Evolutionary conservation across 2,797 vertebrate species (phyloP).

Genomic region (Rhinichthys osculus): DNA sequence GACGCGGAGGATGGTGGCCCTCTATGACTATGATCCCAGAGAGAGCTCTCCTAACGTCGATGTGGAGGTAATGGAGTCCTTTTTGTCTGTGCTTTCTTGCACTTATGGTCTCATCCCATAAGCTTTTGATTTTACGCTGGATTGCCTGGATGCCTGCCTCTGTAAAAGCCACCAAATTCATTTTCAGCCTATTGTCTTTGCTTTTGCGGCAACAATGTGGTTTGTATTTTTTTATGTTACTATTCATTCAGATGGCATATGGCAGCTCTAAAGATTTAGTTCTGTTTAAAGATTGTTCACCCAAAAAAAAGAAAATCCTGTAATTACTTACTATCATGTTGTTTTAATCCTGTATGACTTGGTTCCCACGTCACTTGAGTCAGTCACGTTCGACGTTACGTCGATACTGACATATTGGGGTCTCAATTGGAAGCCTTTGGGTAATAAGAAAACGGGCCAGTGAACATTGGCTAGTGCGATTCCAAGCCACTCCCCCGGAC

Average conservation of each 20-base stretch:
- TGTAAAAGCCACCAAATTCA: background rate
- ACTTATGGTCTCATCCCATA: background rate
- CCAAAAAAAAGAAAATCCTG: background rate
- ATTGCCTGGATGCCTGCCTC: slow-evolving; percentile 30
- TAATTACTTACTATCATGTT: background rate
- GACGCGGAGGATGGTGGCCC: slow-evolving; percentile 91
- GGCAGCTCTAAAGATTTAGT: background rate
- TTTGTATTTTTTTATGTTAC: slow-evolving; percentile 3
- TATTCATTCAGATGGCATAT: slow-evolving; percentile 4
- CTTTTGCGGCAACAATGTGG: background rate
- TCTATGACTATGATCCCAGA: slow-evolving; percentile 95
- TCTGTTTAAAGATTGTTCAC: background rate
- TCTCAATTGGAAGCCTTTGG: too few species aligned
- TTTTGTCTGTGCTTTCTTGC: slow-evolving; percentile 1
- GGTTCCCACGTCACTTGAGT: too few species aligned
- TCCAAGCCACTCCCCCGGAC: too few species aligned
- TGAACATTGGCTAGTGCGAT: too few species aligned
- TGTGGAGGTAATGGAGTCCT: slow-evolving; percentile 83
- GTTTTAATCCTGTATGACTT: background rate
- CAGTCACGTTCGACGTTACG: too few species aligned
- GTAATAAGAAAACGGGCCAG: too few species aligned
- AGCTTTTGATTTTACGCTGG: background rate
- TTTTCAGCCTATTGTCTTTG: slow-evolving; percentile 4
- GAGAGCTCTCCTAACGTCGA: slow-evolving; percentile 99
- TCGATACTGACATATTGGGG: too few species aligned